Conservation (phyloP, 2,113 vertebrate genomes). For the Saccopteryx leptura region DNA sequence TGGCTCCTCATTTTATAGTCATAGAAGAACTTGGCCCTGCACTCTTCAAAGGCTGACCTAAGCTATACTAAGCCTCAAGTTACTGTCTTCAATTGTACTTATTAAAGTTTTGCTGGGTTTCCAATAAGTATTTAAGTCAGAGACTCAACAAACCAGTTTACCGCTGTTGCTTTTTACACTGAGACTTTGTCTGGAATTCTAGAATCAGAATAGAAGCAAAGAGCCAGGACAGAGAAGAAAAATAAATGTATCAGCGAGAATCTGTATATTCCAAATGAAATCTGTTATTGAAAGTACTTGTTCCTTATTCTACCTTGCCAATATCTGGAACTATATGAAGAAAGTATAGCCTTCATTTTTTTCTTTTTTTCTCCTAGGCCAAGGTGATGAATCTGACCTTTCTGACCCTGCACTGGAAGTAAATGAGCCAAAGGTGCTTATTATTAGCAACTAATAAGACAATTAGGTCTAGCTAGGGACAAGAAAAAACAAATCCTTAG, state of each 20-base stretch:
- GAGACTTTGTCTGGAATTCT: constrained; percentile 46
- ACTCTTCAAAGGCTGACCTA: constrained; percentile 32
- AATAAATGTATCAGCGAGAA: background rate
- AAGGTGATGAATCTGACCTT: constrained; percentile 60
- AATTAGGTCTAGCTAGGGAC: constrained; percentile 62
- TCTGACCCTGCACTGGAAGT: constrained; percentile 70
- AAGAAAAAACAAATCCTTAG: constrained; percentile 60
- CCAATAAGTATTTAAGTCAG: constrained; percentile 55
- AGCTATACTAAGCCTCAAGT: background rate
- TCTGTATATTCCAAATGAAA: background rate
- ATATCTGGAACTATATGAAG: background rate
- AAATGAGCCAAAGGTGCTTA: constrained; percentile 76
- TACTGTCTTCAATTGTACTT: constrained; percentile 36
- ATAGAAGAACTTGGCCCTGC: constrained; percentile 10
- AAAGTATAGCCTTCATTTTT: background rate
- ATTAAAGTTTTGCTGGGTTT: constrained; percentile 15
- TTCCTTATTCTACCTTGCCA: background rate
- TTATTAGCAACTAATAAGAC: constrained; percentile 75
- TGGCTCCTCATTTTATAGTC: constrained; percentile 50
- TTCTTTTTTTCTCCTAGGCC: background rate
- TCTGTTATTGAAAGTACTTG: background rate
- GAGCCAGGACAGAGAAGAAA: background rate
- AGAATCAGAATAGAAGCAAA: constrained; percentile 56
- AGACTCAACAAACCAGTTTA: background rate
- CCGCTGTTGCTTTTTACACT: constrained; percentile 16